Evolutionary conservation across 2,888 invertebrate genomes (phyloP).

Genomic region (Bombylius major): DNA sequence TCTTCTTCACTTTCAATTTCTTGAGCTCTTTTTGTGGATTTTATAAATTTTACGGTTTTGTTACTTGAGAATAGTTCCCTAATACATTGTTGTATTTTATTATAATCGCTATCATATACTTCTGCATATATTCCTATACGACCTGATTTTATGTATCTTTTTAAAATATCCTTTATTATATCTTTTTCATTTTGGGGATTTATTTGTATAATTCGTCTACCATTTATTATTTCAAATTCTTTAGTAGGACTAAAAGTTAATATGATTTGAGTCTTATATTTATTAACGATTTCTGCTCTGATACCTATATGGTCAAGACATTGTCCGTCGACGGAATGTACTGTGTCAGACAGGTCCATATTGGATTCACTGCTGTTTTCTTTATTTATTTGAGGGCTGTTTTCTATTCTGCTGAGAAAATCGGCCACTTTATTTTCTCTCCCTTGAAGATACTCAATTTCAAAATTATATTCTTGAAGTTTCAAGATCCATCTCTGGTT

Average conservation of each 20-base stretch:
- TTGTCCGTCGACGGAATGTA: slow-evolving; percentile 1
- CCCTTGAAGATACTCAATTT: too few relatives aligned
- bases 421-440: too few relatives aligned
- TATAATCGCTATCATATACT: slow-evolving; percentile 8
- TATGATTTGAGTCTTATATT: slow-evolving; percentile 12
- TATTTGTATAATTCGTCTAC: too few relatives aligned
- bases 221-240: background rate
- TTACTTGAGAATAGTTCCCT: slow-evolving; percentile 8
- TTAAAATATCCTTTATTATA: too few relatives aligned
- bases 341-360: too few relatives aligned
- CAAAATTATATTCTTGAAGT: background rate
- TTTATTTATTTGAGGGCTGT: too few relatives aligned
- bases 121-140: slow-evolving; percentile 6
- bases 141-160: background rate
- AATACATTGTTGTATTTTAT: slow-evolving; percentile 8
- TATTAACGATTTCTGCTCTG: slow-evolving; percentile 10
- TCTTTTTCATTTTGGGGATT: too few relatives aligned
- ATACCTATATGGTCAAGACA: slow-evolving; percentile 5
- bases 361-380: background rate
- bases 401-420: too few relatives aligned
- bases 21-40: slow-evolving; percentile 2
- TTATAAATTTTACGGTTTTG: slow-evolving; percentile 5
- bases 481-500: slow-evolving; percentile 6
- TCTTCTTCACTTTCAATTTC: slow-evolving; percentile 11
- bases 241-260: slow-evolving; percentile 7